A percentile compares a stretch with the other conserved stretches of the same genome.
Conservation (phyloP, 2,888 invertebrate genomes). For the Ceramica pisi region DNA sequence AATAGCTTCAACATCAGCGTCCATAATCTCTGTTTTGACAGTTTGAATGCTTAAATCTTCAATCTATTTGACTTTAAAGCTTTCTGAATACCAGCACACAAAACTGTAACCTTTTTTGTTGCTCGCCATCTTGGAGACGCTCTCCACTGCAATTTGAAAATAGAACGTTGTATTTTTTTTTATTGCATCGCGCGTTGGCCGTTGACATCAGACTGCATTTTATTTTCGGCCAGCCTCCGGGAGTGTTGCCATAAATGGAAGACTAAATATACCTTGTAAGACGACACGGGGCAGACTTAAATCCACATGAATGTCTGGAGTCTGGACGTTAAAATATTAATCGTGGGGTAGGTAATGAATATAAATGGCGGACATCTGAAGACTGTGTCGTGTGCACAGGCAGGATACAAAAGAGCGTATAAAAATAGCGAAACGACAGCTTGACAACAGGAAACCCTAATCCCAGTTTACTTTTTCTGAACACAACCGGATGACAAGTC, state of each 20-base stretch:
- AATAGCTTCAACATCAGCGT: slow-evolving; percentile 39
- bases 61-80: slow-evolving; percentile 44
- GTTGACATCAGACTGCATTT: slow-evolving; percentile 85
- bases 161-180: slow-evolving; percentile 79
- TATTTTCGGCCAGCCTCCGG: slow-evolving; percentile 86
- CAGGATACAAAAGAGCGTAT: slow-evolving; percentile 38
- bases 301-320: slow-evolving; percentile 47
- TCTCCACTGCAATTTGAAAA: slow-evolving; percentile 86
- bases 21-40: slow-evolving; percentile 52
- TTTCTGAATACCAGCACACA: slow-evolving; percentile 64
- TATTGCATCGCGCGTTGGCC: slow-evolving; percentile 86
- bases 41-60: slow-evolving; percentile 41
- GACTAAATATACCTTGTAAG: slow-evolving; percentile 75
- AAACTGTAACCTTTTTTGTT: slow-evolving; percentile 77
- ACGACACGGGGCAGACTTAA: slow-evolving; percentile 63
- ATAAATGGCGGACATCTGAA: slow-evolving; percentile 40
- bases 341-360: slow-evolving; percentile 61
- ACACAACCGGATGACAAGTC: slow-evolving; percentile 30
- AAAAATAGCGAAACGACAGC: slow-evolving; percentile 52
- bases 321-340: slow-evolving; percentile 50
- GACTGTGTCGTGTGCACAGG: slow-evolving; percentile 35
- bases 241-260: slow-evolving; percentile 83
- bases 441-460: slow-evolving; percentile 55
- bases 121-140: slow-evolving; percentile 73
- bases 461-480: slow-evolving; percentile 54